Conservation (phyloP, 1,140 invertebrate species). For the Macrostomum lignano region DNA sequence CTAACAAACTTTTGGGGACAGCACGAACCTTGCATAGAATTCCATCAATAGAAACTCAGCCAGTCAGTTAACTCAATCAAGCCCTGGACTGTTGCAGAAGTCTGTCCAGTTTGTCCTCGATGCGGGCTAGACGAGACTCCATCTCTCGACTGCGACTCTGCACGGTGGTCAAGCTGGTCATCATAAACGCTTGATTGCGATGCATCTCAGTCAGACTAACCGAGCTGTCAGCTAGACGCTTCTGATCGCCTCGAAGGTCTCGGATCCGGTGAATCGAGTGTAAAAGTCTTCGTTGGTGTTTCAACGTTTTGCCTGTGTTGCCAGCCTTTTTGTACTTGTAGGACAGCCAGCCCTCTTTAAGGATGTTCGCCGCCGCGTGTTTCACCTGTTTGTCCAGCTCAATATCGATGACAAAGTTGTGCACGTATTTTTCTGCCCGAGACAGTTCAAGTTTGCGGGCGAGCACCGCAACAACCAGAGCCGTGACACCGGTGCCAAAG, state of each 20-base stretch:
- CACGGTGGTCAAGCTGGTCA: too few relatives aligned
- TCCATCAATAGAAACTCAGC: too few relatives aligned
- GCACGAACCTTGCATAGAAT: too few relatives aligned
- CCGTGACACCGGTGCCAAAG: conserved; percentile 23
- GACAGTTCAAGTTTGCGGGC: conserved; percentile 22
- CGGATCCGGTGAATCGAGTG: conserved; percentile 18
- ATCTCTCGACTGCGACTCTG: too few relatives aligned
- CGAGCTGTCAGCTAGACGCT: conserved; percentile 15
- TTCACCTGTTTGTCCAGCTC: conserved; percentile 18
- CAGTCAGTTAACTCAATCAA: too few relatives aligned
- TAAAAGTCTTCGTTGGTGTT: conserved; percentile 13
- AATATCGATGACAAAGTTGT: conserved; percentile 23
- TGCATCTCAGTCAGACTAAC: conserved; percentile 18
- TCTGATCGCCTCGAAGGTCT: conserved; percentile 16
- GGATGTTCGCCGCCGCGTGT: conserved; percentile 19
- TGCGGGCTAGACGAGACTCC: too few relatives aligned
- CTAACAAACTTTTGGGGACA: too few relatives aligned
- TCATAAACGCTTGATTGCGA: too few relatives aligned
- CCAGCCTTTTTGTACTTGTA: conserved; percentile 11
- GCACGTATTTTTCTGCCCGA: conserved; percentile 23
- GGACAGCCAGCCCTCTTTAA: conserved; percentile 20
- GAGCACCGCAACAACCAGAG: conserved; percentile 24
- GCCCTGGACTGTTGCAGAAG: too few relatives aligned
- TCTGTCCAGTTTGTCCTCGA: too few relatives aligned
- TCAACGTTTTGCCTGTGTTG: neutral